A percentile compares a stretch with the other conserved stretches of the same genome.
These are phyloP conservation scores for Scolopax bukidnonensis DNA, from an alignment of 2,797 vertebrate genomes.

Conservation along the genomic window DNA sequence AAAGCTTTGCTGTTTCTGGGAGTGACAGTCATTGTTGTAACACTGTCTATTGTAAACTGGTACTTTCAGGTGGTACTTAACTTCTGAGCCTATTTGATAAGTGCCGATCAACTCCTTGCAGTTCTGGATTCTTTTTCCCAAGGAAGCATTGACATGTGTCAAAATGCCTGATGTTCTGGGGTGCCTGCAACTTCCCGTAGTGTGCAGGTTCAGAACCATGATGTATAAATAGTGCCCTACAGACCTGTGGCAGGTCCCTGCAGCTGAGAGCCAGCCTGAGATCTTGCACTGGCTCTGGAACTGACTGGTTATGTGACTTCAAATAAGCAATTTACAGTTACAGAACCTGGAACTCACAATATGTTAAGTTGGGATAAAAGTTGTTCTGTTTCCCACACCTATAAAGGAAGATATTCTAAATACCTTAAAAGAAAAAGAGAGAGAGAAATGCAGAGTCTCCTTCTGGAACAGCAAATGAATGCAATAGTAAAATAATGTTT, in stretches of 20 bases:
- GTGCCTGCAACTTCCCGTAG: rapidly evolving
- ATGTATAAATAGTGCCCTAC: rapidly evolving
- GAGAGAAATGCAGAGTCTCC: background rate
- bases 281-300: background rate
- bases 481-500: background rate
- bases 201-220: background rate
- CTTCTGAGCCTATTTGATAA: background rate
- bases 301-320: background rate
- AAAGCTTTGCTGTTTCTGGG: background rate
- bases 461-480: background rate
- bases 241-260: background rate
- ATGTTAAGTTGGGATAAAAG: rapidly evolving
- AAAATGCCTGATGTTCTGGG: background rate
- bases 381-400: background rate
- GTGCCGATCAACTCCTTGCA: background rate
- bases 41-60: background rate
- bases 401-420: background rate
- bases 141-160: background rate
- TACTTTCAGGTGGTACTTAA: background rate
- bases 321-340: background rate
- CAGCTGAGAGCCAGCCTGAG: background rate
- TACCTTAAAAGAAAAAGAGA: background rate
- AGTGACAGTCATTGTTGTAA: background rate
- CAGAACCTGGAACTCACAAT: background rate
- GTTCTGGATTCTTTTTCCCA: background rate